Evolutionary conservation across 2,797 vertebrate species (phyloP).

Genomic region (Telmatherina bonti): DNA sequence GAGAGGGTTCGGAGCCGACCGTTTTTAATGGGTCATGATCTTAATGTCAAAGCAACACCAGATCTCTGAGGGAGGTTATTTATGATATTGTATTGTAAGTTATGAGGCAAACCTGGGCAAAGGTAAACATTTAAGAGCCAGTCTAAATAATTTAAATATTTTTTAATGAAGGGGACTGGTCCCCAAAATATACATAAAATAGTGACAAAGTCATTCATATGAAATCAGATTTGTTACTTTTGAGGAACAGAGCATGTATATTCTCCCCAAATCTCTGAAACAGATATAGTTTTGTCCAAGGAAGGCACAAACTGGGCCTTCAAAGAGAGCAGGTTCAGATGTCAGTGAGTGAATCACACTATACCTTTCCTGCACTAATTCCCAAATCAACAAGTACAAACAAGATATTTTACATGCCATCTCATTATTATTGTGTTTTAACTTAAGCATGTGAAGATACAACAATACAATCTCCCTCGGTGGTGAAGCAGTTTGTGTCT

Average conservation of each 20-base stretch:
- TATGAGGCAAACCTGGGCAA: conserved; percentile 22
- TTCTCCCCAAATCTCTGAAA: conserved; percentile 22
- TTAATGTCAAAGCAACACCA: conserved; percentile 75
- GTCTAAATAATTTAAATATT: conserved; percentile 25
- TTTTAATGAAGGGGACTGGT: neutral
- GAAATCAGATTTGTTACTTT: conserved; percentile 7
- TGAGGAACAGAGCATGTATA: conserved; percentile 12
- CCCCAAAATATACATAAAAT: neutral
- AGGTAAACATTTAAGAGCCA: conserved; percentile 18
- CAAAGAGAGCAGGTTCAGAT: conserved; percentile 52
- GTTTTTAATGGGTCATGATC: conserved; percentile 73
- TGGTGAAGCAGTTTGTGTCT: conserved; percentile 69
- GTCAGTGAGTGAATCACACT: conserved; percentile 61
- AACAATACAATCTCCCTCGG: conserved; percentile 73
- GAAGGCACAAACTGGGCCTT: conserved; percentile 53
- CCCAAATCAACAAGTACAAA: conserved; percentile 31
- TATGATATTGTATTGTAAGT: conserved; percentile 60
- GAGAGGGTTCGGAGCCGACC: conserved; percentile 64
- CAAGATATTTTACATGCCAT: conserved; percentile 30
- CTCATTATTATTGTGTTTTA: conserved; percentile 52
- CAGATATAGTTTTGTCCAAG: conserved; percentile 39
- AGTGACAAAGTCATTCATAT: conserved; percentile 11
- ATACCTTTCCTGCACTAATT: conserved; percentile 54
- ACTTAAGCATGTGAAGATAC: conserved; percentile 49
- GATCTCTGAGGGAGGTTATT: conserved; percentile 66